These are phyloP conservation scores for Dicerorhinus sumatrensis DNA, from an alignment of 2,113 vertebrate species.

Conservation along the genomic window DNA sequence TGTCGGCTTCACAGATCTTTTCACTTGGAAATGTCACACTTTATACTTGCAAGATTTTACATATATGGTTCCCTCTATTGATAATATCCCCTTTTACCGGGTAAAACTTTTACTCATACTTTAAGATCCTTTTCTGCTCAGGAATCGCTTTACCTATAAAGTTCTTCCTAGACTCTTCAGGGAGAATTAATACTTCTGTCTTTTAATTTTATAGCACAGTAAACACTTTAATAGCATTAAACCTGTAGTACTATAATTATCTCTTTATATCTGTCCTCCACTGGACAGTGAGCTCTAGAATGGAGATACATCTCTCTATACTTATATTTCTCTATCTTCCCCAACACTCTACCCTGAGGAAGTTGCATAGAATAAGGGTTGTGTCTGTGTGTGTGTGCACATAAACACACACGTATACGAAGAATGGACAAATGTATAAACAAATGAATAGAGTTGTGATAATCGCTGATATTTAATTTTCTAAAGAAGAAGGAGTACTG, in stretches of 20 bases:
- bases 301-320: not conserved
- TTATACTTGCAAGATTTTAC: not conserved
- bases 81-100: not conserved
- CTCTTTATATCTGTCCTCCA: not conserved
- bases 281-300: not conserved
- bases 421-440: not conserved
- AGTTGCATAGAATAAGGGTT: not conserved
- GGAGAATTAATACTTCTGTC: not conserved
- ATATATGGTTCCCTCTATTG: not conserved
- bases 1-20: not conserved
- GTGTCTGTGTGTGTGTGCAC: not conserved
- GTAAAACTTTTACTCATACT: not conserved
- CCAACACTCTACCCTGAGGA: not conserved
- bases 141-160: not conserved
- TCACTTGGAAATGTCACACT: not conserved
- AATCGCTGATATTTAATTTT: not conserved
- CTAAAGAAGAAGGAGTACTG: not conserved
- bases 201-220: not conserved
- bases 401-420: not conserved
- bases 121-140: not conserved
- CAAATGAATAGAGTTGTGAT: not conserved
- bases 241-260: not conserved
- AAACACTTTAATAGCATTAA: not conserved
- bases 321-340: not conserved
- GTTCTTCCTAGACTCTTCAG: not conserved